phyloP scores from a whole-genome alignment of 2,113 vertebrate genomes.

The Neodontobutis hainanensis region DNA sequence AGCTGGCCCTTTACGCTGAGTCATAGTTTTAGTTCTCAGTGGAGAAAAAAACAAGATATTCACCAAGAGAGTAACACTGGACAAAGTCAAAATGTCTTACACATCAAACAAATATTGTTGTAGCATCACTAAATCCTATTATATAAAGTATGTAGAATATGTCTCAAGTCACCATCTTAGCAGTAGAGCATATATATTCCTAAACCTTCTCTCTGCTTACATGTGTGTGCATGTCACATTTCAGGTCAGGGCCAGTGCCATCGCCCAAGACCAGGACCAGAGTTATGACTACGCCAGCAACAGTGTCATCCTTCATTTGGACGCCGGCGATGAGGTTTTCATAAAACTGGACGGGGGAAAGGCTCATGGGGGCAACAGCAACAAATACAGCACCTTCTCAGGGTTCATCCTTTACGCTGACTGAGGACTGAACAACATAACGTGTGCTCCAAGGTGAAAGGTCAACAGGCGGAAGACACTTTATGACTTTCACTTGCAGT shows the following conservation, averaged over 20 bases:
- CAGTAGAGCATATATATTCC: not conserved
- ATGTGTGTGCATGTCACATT: constrained; percentile 22
- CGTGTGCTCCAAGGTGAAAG: constrained; percentile 36
- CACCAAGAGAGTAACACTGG: constrained; percentile 44
- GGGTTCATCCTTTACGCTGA: constrained; percentile 97
- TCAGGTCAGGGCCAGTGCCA: constrained; percentile 95
- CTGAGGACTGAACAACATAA: constrained; percentile 70
- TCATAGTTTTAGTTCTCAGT: constrained; percentile 34
- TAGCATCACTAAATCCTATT: not conserved
- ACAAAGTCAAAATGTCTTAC: constrained; percentile 28
- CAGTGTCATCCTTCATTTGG: constrained; percentile 96
- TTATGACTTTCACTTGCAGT: constrained; percentile 39
- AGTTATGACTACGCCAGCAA: constrained; percentile 99
- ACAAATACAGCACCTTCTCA: constrained; percentile 99
- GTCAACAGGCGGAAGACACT: constrained; percentile 32
- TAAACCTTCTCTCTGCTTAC: constrained; percentile 5
- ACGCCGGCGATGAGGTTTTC: constrained; percentile 94
- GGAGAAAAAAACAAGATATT: constrained; percentile 53
- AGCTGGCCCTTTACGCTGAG: constrained; percentile 55
- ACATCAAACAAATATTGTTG: not conserved
- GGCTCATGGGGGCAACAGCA: constrained; percentile 96
- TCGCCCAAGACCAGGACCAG: constrained; percentile 96
- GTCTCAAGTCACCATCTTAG: not conserved
- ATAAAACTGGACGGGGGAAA: constrained; percentile 97
- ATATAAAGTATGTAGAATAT: not conserved